phyloP scores from a whole-genome alignment of 1,140 invertebrate species.

The Scaptomyza montana region DNA sequence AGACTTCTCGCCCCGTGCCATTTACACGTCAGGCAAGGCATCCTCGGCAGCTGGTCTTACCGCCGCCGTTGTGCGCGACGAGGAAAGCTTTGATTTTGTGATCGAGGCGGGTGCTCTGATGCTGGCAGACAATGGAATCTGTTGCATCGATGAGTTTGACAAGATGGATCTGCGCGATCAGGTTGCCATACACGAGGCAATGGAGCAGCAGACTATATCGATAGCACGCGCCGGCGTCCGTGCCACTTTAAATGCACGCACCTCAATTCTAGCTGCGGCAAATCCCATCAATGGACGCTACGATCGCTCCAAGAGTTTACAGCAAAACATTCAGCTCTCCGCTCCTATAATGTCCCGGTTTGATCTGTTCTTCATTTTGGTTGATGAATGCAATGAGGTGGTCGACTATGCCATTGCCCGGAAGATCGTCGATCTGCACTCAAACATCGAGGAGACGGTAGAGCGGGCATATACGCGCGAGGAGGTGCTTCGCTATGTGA shows the following conservation, averaged over 20 bases:
- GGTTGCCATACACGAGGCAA: constrained; percentile 99
- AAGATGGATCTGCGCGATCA: constrained; percentile 99
- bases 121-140: constrained; percentile 99
- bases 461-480: constrained; percentile 92
- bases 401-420: constrained; percentile 98
- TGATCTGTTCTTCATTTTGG: constrained; percentile 99
- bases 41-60: constrained; percentile 99
- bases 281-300: constrained; percentile 99
- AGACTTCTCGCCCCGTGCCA: constrained; percentile 97
- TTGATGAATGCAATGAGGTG: constrained; percentile 97
- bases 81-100: constrained; percentile 99
- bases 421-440: constrained; percentile 97
- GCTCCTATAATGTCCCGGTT: constrained; percentile 99
- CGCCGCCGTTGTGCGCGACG: constrained; percentile 98
- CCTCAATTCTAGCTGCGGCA: constrained; percentile 98
- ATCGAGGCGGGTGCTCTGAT: constrained; percentile 99
- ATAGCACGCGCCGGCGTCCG: constrained; percentile 99
- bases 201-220: constrained; percentile 99
- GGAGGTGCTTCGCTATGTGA: constrained; percentile 96
- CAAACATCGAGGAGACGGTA: constrained; percentile 90
- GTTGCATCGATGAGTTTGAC: constrained; percentile 99
- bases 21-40: constrained; percentile 99
- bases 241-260: constrained; percentile 98
- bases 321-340: constrained; percentile 96
- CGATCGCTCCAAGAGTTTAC: constrained; percentile 96